These are phyloP conservation scores for Archocentrus centrarchus DNA, from an alignment of 2,113 vertebrate species.

Conservation along the genomic window DNA sequence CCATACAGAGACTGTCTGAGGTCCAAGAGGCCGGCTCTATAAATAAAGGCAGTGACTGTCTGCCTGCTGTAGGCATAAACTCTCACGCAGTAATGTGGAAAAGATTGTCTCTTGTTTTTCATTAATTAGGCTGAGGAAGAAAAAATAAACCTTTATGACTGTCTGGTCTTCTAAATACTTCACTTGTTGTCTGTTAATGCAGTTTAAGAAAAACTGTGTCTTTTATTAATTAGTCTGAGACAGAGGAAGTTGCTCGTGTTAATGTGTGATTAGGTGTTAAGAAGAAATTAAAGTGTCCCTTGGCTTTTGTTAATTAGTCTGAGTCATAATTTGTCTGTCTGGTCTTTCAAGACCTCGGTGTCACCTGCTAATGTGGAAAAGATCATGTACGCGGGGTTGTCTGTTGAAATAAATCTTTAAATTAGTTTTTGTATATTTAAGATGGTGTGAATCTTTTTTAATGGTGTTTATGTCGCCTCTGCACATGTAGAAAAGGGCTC, in stretches of 20 bases:
- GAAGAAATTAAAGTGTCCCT: slow-evolving; percentile 10
- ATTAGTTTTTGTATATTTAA: neutral
- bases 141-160: neutral
- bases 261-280: slow-evolving; percentile 17
- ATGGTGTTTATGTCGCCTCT: neutral
- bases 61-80: slow-evolving; percentile 12
- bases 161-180: slow-evolving; percentile 50
- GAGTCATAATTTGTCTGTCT: neutral
- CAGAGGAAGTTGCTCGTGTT: neutral
- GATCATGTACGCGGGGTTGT: neutral
- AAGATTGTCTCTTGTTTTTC: slow-evolving; percentile 51
- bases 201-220: neutral
- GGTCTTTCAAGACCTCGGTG: neutral
- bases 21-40: slow-evolving; percentile 44
- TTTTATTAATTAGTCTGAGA: slow-evolving; percentile 48
- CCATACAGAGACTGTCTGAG: slow-evolving; percentile 60
- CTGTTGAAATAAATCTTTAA: neutral
- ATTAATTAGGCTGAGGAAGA: slow-evolving; percentile 54
- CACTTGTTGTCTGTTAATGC: slow-evolving; percentile 25
- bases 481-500: neutral
- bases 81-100: slow-evolving; percentile 21
- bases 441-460: neutral
- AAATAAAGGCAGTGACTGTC: slow-evolving; percentile 59
- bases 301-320: slow-evolving; percentile 26
- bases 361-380: neutral